Evolutionary conservation across 2,113 vertebrate genomes (phyloP).

Genomic region (Elgaria multicarinata): DNA sequence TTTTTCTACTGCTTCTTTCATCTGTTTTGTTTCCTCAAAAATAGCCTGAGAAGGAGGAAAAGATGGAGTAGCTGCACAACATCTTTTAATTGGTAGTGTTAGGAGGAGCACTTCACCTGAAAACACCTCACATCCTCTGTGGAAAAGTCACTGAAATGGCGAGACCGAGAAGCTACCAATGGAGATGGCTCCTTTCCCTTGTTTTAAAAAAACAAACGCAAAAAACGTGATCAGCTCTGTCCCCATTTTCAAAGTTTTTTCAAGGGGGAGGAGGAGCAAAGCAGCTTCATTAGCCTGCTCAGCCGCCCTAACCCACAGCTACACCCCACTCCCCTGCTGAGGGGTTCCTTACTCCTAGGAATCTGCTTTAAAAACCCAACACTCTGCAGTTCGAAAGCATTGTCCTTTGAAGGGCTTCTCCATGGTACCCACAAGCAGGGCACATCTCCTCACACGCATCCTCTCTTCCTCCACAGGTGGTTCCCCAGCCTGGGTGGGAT

Average conservation of each 20-base stretch:
- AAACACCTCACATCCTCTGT: too few species aligned
- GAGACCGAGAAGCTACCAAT: not conserved
- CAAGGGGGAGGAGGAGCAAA: not conserved
- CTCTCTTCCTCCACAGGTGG: not conserved
- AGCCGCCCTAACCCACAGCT: too few species aligned
- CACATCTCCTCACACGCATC: not conserved
- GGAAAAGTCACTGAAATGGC: not conserved
- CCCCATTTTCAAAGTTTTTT: not conserved
- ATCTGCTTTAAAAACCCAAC: not conserved
- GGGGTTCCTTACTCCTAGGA: not conserved
- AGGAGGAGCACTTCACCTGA: too few species aligned
- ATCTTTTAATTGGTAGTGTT: too few species aligned
- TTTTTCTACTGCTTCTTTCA: too few species aligned
- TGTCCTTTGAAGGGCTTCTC: not conserved
- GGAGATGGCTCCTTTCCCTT: not conserved
- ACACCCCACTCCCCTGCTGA: not conserved
- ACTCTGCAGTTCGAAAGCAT: not conserved
- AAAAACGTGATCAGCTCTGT: too few species aligned
- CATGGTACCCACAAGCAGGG: too few species aligned
- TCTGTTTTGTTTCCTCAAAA: too few species aligned
- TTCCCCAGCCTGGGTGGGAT: not conserved
- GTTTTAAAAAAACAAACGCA: too few species aligned
- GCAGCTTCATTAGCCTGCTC: not conserved
- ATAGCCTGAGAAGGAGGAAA: too few species aligned
- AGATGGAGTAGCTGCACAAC: too few species aligned